Percentiles rank a stretch among this genome's conserved stretches.
Evolutionary conservation across 2,113 vertebrate species (phyloP).

Genomic region (Dermatemys mawii): DNA sequence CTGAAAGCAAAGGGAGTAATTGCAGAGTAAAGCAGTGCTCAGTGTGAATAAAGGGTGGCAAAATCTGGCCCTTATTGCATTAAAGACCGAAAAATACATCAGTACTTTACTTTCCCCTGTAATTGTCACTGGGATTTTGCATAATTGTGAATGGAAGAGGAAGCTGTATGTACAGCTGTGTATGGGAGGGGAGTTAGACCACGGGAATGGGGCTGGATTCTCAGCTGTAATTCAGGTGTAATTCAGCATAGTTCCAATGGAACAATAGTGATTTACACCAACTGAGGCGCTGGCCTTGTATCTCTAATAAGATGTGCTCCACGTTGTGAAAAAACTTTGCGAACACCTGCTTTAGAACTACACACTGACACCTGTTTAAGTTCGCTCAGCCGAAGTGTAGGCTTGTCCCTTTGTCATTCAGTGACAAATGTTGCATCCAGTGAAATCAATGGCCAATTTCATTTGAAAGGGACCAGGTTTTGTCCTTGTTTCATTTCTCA

Average conservation of each 20-base stretch:
- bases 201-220: background rate
- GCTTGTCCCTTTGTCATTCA: background rate
- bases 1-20: accelerated
- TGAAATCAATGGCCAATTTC: background rate
- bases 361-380: background rate
- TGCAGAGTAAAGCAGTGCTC: background rate
- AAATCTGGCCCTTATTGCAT: background rate
- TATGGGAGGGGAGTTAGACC: background rate
- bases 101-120: background rate
- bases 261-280: background rate
- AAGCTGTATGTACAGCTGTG: background rate
- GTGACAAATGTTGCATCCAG: background rate
- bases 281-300: background rate
- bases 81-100: background rate
- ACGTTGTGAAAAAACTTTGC: accelerated
- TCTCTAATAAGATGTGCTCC: background rate
- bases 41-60: background rate
- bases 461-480: background rate
- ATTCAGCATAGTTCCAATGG: background rate
- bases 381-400: background rate
- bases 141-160: background rate
- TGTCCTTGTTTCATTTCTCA: background rate
- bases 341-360: background rate
- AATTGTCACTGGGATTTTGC: background rate
- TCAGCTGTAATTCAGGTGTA: background rate